Conservation (phyloP, 2,797 vertebrate genomes). For the Arctocebus calabarensis region DNA sequence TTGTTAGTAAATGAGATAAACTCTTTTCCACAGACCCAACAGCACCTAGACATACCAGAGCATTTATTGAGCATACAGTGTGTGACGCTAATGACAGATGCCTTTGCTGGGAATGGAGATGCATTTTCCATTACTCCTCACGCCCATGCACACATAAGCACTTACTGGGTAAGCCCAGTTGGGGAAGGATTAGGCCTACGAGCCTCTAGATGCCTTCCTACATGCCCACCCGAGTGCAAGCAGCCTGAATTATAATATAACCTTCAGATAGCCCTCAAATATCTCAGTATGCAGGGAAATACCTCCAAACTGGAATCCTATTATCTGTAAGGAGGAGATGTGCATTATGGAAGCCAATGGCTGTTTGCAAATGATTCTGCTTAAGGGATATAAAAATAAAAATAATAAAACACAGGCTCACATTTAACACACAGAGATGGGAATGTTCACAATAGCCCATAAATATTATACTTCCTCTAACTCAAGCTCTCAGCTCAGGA, state of each 20-base stretch:
- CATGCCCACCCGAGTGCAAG: neutral
- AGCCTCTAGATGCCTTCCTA: neutral
- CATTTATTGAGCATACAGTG: neutral
- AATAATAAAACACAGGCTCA: constrained; percentile 62
- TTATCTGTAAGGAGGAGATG: neutral
- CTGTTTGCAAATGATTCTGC: constrained; percentile 35
- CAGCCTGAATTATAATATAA: neutral
- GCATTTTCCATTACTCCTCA: neutral
- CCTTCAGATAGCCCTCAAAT: neutral
- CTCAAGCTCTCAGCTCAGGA: constrained; percentile 37
- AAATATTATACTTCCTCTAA: constrained; percentile 54
- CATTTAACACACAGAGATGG: constrained; percentile 41
- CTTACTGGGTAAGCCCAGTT: neutral
- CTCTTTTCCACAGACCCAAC: neutral
- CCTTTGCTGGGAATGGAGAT: neutral
- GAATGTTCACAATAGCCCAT: constrained; percentile 32
- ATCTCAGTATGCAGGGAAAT: neutral
- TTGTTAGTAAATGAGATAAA: neutral
- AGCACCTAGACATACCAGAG: neutral
- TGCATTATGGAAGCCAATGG: neutral
- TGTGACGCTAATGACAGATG: neutral
- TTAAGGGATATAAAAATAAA: constrained; percentile 67
- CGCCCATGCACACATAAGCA: neutral
- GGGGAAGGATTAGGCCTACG: neutral
- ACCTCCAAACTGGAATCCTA: neutral